Conservation (phyloP, 1,140 invertebrate species). For the Drosophila oshimai region DNA sequence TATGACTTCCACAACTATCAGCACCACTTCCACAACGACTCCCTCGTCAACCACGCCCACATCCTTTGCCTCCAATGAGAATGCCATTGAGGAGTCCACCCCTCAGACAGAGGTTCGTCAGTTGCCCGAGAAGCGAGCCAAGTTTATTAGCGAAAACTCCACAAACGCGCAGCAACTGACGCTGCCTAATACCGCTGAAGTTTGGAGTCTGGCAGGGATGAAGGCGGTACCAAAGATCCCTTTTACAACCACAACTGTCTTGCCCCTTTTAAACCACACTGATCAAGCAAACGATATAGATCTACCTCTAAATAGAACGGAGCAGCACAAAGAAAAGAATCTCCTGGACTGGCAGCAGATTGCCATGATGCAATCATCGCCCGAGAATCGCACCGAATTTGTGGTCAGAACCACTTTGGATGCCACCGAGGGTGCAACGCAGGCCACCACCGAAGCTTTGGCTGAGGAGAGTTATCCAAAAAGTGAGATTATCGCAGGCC, state of each 20-base stretch:
- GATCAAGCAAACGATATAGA: constrained; percentile 63
- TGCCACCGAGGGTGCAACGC: constrained; percentile 49
- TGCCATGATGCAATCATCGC: constrained; percentile 39
- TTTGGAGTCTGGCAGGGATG: constrained; percentile 75
- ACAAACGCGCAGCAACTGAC: constrained; percentile 70
- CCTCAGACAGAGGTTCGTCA: constrained; percentile 10
- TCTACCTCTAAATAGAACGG: constrained; percentile 20
- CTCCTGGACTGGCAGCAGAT: constrained; percentile 75
- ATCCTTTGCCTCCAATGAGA: constrained; percentile 47
- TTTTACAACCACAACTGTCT: background rate
- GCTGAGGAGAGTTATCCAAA: background rate
- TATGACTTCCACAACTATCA: constrained; percentile 22
- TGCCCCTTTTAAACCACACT: constrained; percentile 1
- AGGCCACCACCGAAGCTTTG: constrained; percentile 38
- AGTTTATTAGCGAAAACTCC: constrained; percentile 76
- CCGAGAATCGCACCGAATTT: constrained; percentile 50
- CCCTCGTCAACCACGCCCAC: background rate
- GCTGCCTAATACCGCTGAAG: constrained; percentile 64
- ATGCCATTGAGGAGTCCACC: constrained; percentile 52
- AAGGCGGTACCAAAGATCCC: constrained; percentile 51
- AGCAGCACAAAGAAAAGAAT: constrained; percentile 60
- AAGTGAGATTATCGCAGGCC: background rate
- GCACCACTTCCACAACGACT: constrained; percentile 16
- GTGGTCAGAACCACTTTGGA: constrained; percentile 54
- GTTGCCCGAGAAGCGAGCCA: constrained; percentile 62